These are phyloP conservation scores for Morone saxatilis DNA, from an alignment of 2,113 vertebrate genomes.

Conservation along the genomic window DNA sequence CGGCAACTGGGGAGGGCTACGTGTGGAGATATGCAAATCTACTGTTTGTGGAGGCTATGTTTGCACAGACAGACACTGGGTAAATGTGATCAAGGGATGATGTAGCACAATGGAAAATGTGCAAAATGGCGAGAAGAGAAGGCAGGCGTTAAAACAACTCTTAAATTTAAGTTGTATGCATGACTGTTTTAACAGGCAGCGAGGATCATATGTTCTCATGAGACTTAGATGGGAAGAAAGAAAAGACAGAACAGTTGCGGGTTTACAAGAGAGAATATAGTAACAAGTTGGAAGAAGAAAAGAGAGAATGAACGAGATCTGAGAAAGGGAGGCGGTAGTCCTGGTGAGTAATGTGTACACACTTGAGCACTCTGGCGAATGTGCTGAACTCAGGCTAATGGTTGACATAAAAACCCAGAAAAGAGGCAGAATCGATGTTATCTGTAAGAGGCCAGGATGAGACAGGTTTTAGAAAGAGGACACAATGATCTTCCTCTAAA, in stretches of 20 bases:
- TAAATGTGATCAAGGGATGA: slow-evolving; percentile 58
- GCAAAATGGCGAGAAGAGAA: slow-evolving; percentile 3
- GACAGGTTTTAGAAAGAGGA: slow-evolving; percentile 63
- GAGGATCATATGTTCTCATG: slow-evolving; percentile 2
- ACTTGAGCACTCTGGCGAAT: slow-evolving; percentile 43
- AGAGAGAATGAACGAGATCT: slow-evolving; percentile 27
- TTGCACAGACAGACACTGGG: slow-evolving; percentile 58
- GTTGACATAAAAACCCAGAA: slow-evolving; percentile 64
- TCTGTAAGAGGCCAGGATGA: slow-evolving; percentile 53
- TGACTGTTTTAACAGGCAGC: slow-evolving; percentile 1
- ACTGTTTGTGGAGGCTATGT: slow-evolving; percentile 45
- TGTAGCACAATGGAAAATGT: slow-evolving; percentile 30
- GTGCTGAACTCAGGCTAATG: slow-evolving; percentile 73
- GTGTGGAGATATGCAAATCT: slow-evolving; percentile 55
- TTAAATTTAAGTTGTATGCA: slow-evolving; percentile 7
- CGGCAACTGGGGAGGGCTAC: slow-evolving; percentile 26
- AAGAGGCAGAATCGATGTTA: slow-evolving; percentile 67
- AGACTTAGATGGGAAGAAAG: not conserved
- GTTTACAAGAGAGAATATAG: not conserved
- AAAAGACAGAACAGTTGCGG: not conserved
- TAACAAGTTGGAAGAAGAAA: slow-evolving; percentile 29
- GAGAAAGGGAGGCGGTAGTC: slow-evolving; percentile 2
- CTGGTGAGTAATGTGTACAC: slow-evolving; percentile 50
- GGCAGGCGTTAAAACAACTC: not conserved
- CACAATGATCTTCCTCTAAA: slow-evolving; percentile 63